These are phyloP conservation scores for Pogonus chalceus DNA, from an alignment of 1,140 invertebrate genomes.

Conservation along the genomic window DNA sequence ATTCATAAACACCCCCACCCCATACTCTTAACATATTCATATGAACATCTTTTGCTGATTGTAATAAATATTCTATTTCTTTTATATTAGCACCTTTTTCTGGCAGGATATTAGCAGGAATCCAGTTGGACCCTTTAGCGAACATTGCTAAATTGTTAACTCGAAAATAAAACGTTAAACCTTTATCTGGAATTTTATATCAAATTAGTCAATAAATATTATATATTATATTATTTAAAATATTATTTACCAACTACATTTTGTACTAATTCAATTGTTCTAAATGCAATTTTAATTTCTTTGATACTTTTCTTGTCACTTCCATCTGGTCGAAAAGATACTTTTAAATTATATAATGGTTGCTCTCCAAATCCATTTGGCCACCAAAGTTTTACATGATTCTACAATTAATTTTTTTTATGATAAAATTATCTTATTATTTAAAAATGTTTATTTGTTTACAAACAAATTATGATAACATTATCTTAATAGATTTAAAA, in stretches of 20 bases:
- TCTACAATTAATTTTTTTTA: background rate
- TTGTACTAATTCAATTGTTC: slow-evolving; percentile 73
- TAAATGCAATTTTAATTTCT: slow-evolving; percentile 65
- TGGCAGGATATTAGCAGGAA: slow-evolving; percentile 81
- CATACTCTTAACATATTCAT: slow-evolving; percentile 95
- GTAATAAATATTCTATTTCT: slow-evolving; percentile 45
- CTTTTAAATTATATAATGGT: slow-evolving; percentile 59
- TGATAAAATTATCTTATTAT: background rate
- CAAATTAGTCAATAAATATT: slow-evolving; percentile 24
- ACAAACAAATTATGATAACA: background rate
- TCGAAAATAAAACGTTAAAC: slow-evolving; percentile 78
- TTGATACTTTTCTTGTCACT: slow-evolving; percentile 34
- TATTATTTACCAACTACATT: slow-evolving; percentile 40
- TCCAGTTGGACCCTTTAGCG: slow-evolving; percentile 93
- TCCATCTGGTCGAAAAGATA: slow-evolving; percentile 37
- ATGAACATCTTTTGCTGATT: slow-evolving; percentile 63
- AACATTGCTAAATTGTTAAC: slow-evolving; percentile 87
- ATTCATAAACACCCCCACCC: slow-evolving; percentile 95
- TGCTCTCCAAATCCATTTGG: slow-evolving; percentile 87
- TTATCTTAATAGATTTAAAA: background rate
- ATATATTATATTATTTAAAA: slow-evolving; percentile 10
- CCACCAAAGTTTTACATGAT: slow-evolving; percentile 69
- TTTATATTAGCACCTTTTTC: slow-evolving; percentile 49
- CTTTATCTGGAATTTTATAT: slow-evolving; percentile 34
- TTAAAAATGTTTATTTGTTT: background rate